phyloP scores from a whole-genome alignment of 35 echinoderm and acorn worm genomes.

The Apostichopus californicus region DNA sequence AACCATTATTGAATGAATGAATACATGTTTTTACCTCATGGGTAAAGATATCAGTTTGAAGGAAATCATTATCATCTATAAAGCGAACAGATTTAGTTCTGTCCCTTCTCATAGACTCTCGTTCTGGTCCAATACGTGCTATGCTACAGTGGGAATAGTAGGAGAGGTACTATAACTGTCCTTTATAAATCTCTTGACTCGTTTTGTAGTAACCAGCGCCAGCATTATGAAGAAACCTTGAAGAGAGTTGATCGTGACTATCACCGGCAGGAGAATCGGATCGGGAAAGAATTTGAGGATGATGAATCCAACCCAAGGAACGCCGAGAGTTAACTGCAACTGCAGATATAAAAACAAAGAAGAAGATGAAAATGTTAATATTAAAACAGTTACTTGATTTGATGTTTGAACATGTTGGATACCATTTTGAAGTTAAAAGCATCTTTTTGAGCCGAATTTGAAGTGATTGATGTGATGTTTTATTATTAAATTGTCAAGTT shows the following conservation, averaged over 20 bases:
- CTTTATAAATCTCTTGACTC: not conserved
- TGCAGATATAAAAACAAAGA: not conserved
- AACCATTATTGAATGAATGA: no score
- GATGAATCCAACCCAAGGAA: conserved; percentile 21
- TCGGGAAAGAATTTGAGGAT: not conserved
- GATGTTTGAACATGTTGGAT: not conserved
- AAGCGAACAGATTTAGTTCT: no score
- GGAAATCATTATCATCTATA: no score
- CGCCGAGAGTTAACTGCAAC: conserved; percentile 34
- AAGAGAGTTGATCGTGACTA: conserved; percentile 11
- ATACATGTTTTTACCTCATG: no score
- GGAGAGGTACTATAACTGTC: not conserved
- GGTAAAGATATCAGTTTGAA: no score
- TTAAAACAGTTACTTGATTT: not conserved
- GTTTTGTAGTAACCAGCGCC: conserved; percentile 12
- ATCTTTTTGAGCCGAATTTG: no score
- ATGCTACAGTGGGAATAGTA: not conserved
- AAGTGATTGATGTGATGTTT: no score
- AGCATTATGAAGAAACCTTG: conserved; percentile 30
- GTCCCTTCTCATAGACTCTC: no score
- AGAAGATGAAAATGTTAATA: not conserved
- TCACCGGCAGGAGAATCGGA: not conserved
- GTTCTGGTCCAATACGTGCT: no score
- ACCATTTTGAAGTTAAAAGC: no score
- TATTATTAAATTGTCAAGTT: no score